A percentile compares a stretch with the other conserved stretches of the same genome.
phyloP scores from a whole-genome alignment of 2,797 vertebrate genomes.

The Pantherophis vulpinus region DNA sequence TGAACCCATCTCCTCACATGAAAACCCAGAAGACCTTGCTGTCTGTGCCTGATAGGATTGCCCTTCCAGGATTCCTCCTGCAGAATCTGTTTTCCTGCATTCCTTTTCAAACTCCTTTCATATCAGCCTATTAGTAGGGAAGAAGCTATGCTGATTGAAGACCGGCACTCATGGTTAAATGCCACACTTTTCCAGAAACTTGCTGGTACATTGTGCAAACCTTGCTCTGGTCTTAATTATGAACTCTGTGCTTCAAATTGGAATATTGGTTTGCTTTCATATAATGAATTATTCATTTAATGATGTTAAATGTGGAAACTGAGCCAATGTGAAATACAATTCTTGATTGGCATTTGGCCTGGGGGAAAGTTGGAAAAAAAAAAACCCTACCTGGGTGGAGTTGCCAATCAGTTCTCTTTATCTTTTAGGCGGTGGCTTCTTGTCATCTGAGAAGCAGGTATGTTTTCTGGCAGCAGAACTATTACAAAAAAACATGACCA shows the following conservation, averaged over 20 bases:
- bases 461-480: neutral
- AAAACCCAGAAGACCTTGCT: neutral
- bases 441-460: neutral
- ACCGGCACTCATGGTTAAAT: neutral
- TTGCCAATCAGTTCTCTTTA: neutral
- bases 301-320: neutral
- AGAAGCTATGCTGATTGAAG: neutral
- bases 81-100: neutral
- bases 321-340: neutral
- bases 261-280: neutral
- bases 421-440: neutral
- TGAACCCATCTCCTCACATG: neutral
- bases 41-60: neutral
- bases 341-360: neutral
- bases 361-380: neutral
- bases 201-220: neutral
- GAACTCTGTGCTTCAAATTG: neutral
- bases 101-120: neutral
- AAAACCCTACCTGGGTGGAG: neutral
- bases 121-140: neutral
- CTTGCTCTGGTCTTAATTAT: neutral
- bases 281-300: neutral
- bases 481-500: neutral
- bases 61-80: neutral
- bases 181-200: neutral